Evolutionary conservation across 1,140 invertebrate genomes (phyloP).

Genomic region (Druon quercuslanigerum): DNA sequence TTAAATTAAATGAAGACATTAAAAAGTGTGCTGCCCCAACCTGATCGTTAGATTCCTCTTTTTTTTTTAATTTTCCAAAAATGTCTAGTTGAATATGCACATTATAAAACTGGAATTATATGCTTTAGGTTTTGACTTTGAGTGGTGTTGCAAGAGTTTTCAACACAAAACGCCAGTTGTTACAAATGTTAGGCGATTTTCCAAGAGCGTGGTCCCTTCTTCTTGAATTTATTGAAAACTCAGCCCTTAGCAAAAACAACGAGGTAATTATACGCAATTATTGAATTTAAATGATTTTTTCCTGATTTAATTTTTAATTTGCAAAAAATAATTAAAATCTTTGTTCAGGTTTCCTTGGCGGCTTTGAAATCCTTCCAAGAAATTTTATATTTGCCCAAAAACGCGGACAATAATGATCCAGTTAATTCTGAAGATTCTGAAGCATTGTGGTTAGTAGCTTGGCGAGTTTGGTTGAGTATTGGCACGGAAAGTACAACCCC

Average conservation of each 20-base stretch:
- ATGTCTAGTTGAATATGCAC: neutral
- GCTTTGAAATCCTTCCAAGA: slow-evolving; percentile 97
- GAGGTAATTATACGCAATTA: slow-evolving; percentile 79
- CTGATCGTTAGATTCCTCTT: too few relatives aligned
- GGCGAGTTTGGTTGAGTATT: slow-evolving; percentile 91
- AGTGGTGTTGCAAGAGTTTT: slow-evolving; percentile 88
- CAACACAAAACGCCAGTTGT: slow-evolving; percentile 90
- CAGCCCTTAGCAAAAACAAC: slow-evolving; percentile 92
- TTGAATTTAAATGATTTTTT: slow-evolving; percentile 21
- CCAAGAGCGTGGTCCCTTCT: slow-evolving; percentile 93
- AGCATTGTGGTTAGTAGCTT: slow-evolving; percentile 86
- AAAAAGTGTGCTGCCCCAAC: too few relatives aligned
- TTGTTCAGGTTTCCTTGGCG: slow-evolving; percentile 87
- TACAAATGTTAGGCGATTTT: slow-evolving; percentile 93
- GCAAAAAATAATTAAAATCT: neutral
- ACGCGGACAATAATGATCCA: slow-evolving; percentile 65
- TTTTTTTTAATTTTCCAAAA: neutral
- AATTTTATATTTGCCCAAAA: slow-evolving; percentile 83
- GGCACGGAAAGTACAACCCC: slow-evolving; percentile 86
- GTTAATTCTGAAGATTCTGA: slow-evolving; percentile 74
- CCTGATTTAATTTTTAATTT: too few relatives aligned
- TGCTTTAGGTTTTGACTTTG: slow-evolving; percentile 81
- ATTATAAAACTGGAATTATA: slow-evolving; percentile 6
- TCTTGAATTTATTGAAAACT: slow-evolving; percentile 94
- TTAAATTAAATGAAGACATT: too few relatives aligned